Evolutionary conservation across 2,113 vertebrate species (phyloP).

Genomic region (Clarias batrachus): DNA sequence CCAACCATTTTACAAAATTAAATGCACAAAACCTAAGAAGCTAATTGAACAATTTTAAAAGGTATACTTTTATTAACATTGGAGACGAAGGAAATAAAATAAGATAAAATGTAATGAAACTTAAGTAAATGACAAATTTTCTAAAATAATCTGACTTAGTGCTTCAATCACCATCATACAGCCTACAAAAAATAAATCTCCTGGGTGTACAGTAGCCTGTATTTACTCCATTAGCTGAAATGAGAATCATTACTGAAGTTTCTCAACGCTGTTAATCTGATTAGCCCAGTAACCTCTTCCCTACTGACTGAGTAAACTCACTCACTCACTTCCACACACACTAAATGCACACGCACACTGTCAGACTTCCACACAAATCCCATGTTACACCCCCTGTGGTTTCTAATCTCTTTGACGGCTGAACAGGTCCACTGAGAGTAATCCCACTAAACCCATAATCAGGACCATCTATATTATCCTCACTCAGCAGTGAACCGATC

Average conservation of each 20-base stretch:
- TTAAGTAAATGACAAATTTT: neutral
- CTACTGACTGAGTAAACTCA: slow-evolving; percentile 35
- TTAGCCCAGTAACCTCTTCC: slow-evolving; percentile 46
- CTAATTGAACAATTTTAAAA: no score
- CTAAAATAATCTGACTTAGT: neutral
- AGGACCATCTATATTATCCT: slow-evolving; percentile 10
- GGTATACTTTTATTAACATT: neutral
- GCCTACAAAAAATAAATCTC: neutral
- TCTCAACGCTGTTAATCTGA: slow-evolving; percentile 37
- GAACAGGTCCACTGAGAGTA: neutral
- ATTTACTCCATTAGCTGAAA: slow-evolving; percentile 18
- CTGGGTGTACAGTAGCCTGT: neutral
- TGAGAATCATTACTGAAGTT: neutral
- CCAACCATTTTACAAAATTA: no score
- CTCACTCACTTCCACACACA: neutral
- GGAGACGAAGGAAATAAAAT: neutral
- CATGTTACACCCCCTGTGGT: slow-evolving; percentile 17
- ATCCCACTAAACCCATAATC: slow-evolving; percentile 9
- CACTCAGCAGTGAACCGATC: neutral
- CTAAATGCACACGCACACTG: neutral
- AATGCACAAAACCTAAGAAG: no score
- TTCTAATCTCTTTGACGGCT: slow-evolving; percentile 25
- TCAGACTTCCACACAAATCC: slow-evolving; percentile 14
- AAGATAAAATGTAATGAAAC: neutral
- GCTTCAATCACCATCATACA: neutral